These are phyloP conservation scores for Gadopsis bispinosus DNA, from an alignment of 2,797 vertebrate species.

Conservation along the genomic window DNA sequence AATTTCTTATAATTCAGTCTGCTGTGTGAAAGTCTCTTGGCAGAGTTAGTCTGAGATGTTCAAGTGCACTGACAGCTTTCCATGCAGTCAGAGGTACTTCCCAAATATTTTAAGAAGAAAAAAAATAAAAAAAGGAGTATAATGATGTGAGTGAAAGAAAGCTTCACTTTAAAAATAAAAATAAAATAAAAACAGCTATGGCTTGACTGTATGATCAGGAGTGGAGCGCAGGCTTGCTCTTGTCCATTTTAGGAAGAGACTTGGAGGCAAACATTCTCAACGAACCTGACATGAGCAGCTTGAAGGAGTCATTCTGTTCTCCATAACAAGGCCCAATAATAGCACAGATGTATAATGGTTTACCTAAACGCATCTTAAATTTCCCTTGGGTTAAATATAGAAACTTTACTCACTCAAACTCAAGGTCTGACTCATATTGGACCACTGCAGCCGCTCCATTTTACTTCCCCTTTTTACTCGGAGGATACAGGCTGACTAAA, in stretches of 20 bases:
- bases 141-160: constrained; percentile 1
- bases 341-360: constrained; percentile 2
- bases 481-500: neutral
- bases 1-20: neutral
- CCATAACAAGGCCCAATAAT: neutral
- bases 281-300: constrained; percentile 26
- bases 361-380: neutral
- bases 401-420: constrained; percentile 29
- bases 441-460: neutral
- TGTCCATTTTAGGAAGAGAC: constrained; percentile 62
- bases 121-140: neutral
- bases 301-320: constrained; percentile 30
- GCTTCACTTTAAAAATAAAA: neutral
- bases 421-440: constrained; percentile 42
- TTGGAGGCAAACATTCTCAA: constrained; percentile 37
- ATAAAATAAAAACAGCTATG: neutral
- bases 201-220: neutral
- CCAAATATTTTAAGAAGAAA: neutral
- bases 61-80: neutral
- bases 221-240: neutral
- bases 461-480: constrained; percentile 6
- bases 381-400: constrained; percentile 41
- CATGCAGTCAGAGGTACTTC: constrained; percentile 21
- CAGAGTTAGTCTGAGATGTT: neutral
- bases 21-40: neutral